Evolutionary conservation across 2,797 vertebrate species (phyloP), one percentile per base, ranked within the genome.

Genomic region (Lagodon rhomboides): DNA sequence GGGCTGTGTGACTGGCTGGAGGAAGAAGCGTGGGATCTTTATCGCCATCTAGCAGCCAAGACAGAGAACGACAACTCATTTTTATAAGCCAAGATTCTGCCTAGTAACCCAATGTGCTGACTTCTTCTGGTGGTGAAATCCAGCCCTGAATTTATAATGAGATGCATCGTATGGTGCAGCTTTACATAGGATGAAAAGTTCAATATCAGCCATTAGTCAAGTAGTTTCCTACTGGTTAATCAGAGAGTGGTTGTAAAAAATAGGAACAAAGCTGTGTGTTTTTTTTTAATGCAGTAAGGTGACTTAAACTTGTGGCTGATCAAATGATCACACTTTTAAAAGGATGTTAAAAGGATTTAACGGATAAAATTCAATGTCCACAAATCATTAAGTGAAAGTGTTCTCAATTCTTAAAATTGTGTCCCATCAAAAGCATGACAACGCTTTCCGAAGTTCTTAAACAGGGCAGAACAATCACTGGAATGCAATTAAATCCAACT

Each of bases 21-120:
- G 59, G 69, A 72, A 51, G 56, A 43, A 59, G 58, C 5, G 11
- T 22, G 79, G 80, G 76, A 66, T 80, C 73, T 83, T 59, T 67
- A 84, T 68, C 77, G 87, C 91, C 93, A 90, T 83, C 94, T 89
- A 89, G 87, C 82, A 73, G 84, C 66, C 68, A 51, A 79, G 85
- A 43, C 3, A 3, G 47, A 60, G 82, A 78, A 76, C 46, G 23
- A 41, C 82, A 43, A 23, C 25, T 30, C 0, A 4, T 18, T 65
- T 61, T 71, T 46, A 54, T 56, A 15, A 56, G 47, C 43, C 18
- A 13, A 30, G 17, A 78, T 85, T 94, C 93, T 94, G 93, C 93
- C 92, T 93, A 49, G 93, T 92, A 94, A 94, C 93, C 27, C 83
- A 87, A 90, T 85, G 49, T 93, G 91, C 90, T 94, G 93, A 93